A percentile compares a stretch with the other conserved stretches of the same genome.
Evolutionary conservation across 2,113 vertebrate genomes (phyloP).

Genomic region (Lagopus muta): DNA sequence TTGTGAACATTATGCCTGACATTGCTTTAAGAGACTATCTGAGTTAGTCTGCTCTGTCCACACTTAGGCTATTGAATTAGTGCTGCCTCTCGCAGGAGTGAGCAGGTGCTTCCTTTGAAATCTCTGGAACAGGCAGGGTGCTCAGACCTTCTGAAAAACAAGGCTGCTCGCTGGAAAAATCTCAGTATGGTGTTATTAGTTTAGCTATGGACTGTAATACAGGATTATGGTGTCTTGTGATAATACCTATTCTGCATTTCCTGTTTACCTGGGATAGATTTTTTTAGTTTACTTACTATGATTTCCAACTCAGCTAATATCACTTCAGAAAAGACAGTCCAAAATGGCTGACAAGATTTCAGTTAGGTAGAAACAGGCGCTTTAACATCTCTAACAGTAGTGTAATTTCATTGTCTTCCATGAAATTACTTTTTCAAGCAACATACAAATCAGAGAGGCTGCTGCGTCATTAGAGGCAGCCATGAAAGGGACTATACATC

Average conservation of each 20-base stretch:
- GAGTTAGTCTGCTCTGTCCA: not conserved
- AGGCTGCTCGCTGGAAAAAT: not conserved
- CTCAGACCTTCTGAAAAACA: not conserved
- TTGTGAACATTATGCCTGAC: not conserved
- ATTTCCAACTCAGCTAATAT: not conserved
- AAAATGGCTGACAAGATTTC: not conserved
- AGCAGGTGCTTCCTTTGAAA: not conserved
- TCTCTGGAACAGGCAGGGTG: not conserved
- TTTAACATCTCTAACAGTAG: not conserved
- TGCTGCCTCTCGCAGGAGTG: not conserved
- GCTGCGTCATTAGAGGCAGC: conserved; percentile 5
- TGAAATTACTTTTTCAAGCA: not conserved
- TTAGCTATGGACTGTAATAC: not conserved
- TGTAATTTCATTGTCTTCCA: not conserved
- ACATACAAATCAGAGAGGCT: not conserved
- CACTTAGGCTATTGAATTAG: not conserved
- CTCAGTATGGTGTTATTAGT: not conserved
- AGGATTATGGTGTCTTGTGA: not conserved
- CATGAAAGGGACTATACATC: conserved; percentile 21
- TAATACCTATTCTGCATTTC: not conserved
- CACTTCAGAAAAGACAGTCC: not conserved
- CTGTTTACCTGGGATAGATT: not conserved
- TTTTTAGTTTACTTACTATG: not conserved
- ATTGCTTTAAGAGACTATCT: not conserved
- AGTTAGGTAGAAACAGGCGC: not conserved